Percentiles rank a stretch among this genome's conserved stretches.
Conservation (phyloP, 2,113 vertebrate genomes). For the Tringa solitaria region DNA sequence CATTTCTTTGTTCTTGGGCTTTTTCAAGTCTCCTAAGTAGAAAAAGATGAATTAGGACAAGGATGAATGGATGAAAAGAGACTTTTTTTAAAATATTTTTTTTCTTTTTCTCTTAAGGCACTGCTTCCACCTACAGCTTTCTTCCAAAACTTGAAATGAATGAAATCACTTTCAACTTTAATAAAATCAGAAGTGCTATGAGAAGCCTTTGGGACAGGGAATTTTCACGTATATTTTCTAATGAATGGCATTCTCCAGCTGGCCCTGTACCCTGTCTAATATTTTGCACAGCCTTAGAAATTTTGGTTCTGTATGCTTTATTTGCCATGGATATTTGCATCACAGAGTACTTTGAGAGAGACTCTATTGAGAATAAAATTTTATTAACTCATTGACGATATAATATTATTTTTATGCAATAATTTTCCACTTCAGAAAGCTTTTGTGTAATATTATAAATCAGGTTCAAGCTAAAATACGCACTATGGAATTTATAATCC, state of each 20-base stretch:
- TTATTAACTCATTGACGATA: slow-evolving; percentile 18
- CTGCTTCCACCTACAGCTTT: slow-evolving; percentile 27
- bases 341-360: not conserved
- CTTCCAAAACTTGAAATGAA: slow-evolving; percentile 33
- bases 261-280: not conserved
- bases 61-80: not conserved
- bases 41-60: not conserved
- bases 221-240: not conserved
- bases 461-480: not conserved
- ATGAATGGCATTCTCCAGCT: slow-evolving; percentile 5
- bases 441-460: slow-evolving; percentile 1
- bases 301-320: not conserved
- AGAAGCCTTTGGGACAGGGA: slow-evolving; percentile 13
- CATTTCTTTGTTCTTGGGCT: not conserved
- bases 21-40: not conserved
- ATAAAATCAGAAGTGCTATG: slow-evolving; percentile 23
- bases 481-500: not conserved
- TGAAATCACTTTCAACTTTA: not conserved
- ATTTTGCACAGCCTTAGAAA: slow-evolving; percentile 1
- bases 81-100: not conserved
- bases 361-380: not conserved
- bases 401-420: slow-evolving; percentile 7
- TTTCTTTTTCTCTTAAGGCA: slow-evolving; percentile 9
- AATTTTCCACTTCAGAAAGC: slow-evolving; percentile 16
- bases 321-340: not conserved